Conservation (phyloP, 2,113 vertebrate genomes). For the Athene noctua region DNA sequence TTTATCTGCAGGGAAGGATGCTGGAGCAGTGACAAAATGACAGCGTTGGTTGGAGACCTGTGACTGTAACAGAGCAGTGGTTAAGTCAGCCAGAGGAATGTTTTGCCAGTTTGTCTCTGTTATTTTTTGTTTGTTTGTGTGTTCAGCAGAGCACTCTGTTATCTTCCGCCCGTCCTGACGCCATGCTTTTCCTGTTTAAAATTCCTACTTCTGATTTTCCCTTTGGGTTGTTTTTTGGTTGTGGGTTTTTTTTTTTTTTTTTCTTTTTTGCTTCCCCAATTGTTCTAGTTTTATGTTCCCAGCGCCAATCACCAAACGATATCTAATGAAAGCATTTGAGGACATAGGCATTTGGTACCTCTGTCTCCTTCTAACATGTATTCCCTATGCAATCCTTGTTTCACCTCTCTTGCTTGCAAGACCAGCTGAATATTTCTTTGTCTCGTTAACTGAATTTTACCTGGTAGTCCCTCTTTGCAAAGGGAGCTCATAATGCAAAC, state of each 20-base stretch:
- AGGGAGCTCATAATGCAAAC: background rate
- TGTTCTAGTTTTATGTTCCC: conserved; percentile 62
- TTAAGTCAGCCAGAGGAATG: conserved; percentile 74
- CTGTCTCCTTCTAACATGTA: background rate
- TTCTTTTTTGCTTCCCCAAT: conserved; percentile 73
- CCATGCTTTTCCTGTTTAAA: conserved; percentile 97
- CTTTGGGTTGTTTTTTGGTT: conserved; percentile 49
- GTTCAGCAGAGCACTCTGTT: conserved; percentile 81
- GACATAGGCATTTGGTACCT: conserved; percentile 30
- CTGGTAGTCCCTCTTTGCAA: background rate
- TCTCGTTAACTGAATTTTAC: background rate
- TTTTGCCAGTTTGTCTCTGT: conserved; percentile 60
- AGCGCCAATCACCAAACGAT: conserved; percentile 54
- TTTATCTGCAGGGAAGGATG: conserved; percentile 70
- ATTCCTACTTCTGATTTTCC: conserved; percentile 90
- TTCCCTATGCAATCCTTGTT: background rate
- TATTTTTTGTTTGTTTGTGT: conserved; percentile 84
- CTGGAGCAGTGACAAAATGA: conserved; percentile 57
- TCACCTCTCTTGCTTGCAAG: background rate
- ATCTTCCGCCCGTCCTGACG: conserved; percentile 90
- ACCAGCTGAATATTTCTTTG: background rate
- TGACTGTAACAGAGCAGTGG: conserved; percentile 70
- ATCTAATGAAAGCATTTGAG: conserved; percentile 67
- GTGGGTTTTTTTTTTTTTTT: background rate
- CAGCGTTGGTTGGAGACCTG: conserved; percentile 43